A percentile compares a stretch with the other conserved stretches of the same genome.
These are phyloP conservation scores for Cariama cristata DNA, from an alignment of 2,113 vertebrate genomes.

Conservation along the genomic window DNA sequence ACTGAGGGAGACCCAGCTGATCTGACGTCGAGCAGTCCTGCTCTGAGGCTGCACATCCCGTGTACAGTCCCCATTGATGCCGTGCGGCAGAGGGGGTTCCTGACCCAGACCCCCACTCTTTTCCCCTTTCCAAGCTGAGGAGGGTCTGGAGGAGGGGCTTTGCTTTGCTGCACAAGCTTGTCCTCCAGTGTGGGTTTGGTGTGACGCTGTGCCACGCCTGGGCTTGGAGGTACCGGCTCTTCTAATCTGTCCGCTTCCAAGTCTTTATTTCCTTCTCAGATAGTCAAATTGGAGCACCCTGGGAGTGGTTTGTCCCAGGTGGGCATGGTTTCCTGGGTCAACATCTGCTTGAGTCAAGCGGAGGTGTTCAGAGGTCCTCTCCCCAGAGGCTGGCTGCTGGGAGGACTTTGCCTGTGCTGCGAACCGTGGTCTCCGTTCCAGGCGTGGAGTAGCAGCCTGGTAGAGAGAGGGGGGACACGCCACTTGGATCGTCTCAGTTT, in stretches of 20 bases:
- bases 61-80: accelerated
- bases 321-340: not conserved
- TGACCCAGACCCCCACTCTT: not conserved
- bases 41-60: not conserved
- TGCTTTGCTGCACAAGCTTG: not conserved
- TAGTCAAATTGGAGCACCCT: not conserved
- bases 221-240: not conserved
- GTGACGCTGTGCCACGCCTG: not conserved
- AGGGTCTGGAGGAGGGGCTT: not conserved
- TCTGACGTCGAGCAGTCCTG: accelerated
- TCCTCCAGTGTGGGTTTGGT: not conserved
- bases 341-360: not conserved
- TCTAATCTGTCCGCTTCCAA: not conserved
- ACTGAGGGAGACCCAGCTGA: accelerated
- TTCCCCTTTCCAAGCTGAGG: not conserved
- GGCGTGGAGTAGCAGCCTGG: not conserved
- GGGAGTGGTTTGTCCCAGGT: not conserved
- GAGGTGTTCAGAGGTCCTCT: not conserved
- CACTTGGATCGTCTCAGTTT: not conserved
- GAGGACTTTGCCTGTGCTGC: not conserved
- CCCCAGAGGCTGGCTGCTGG: not conserved
- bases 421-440: accelerated
- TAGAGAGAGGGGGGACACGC: not conserved
- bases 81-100: not conserved
- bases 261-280: not conserved